phyloP scores from a whole-genome alignment of 2,113 vertebrate genomes.

The Polypterus senegalus region DNA sequence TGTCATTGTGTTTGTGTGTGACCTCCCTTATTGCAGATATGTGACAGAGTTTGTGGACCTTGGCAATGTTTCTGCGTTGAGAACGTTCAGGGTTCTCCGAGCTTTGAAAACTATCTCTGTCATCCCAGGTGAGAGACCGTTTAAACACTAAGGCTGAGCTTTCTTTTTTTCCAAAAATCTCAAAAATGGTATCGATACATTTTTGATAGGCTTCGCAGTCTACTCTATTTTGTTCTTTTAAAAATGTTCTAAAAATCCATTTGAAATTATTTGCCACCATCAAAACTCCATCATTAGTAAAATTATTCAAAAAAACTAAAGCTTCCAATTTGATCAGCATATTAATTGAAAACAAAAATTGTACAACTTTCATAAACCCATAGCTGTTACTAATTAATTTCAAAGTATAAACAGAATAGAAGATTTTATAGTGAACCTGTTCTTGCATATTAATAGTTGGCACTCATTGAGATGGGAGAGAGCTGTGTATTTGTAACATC shows the following conservation, averaged over 20 bases:
- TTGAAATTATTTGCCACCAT: no score
- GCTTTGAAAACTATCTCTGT: constrained; percentile 99
- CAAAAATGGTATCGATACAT: constrained; percentile 54
- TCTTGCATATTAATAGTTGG: no score
- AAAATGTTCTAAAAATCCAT: not conserved
- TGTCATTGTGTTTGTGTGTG: constrained; percentile 94
- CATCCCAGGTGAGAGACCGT: constrained; percentile 97
- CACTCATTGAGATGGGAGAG: no score
- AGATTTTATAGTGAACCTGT: no score
- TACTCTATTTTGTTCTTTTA: constrained; percentile 29
- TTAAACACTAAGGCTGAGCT: constrained; percentile 67
- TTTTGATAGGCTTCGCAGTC: constrained; percentile 83
- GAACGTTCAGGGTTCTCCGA: constrained; percentile 99
- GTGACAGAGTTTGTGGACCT: constrained; percentile 99
- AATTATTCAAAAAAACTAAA: no score
- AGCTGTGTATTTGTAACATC: no score
- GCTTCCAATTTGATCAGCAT: no score
- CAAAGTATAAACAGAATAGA: no score
- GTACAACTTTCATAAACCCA: no score
- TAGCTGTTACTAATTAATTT: no score
- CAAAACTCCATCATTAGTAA: no score
- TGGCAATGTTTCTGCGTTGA: constrained; percentile 99
- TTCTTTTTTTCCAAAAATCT: constrained; percentile 49
- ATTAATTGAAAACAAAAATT: no score
- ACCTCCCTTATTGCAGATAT: constrained; percentile 98